A percentile compares a stretch with the other conserved stretches of the same genome.
Evolutionary conservation across 2,888 invertebrate species (phyloP).

Genomic region (Acleris emargana): DNA sequence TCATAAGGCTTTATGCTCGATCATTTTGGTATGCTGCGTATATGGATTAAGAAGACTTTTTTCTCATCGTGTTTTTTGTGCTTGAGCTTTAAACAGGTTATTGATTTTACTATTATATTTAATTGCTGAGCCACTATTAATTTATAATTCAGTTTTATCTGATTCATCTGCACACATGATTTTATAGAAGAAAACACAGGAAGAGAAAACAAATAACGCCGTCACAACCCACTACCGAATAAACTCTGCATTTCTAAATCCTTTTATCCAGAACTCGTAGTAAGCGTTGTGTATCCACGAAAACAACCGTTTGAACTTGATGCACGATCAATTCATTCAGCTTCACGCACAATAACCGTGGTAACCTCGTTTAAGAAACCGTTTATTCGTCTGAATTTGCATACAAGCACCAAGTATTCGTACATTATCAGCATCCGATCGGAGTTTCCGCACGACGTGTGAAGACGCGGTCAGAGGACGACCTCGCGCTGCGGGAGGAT

Average conservation of each 20-base stretch:
- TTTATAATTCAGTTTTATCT: too few species aligned
- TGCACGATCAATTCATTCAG: slow-evolving; percentile 51
- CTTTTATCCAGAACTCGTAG: neutral
- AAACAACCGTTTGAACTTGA: slow-evolving; percentile 40
- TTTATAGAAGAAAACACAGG: too few species aligned
- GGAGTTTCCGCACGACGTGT: slow-evolving; percentile 52
- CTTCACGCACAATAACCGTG: slow-evolving; percentile 74
- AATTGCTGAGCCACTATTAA: too few species aligned
- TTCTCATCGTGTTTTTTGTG: too few species aligned
- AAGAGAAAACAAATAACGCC: neutral
- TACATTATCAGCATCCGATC: slow-evolving; percentile 52
- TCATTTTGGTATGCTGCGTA: too few species aligned
- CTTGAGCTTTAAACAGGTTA: too few species aligned
- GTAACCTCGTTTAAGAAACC: slow-evolving; percentile 68
- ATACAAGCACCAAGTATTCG: slow-evolving; percentile 65
- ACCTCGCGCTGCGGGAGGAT: slow-evolving; percentile 12
- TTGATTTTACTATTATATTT: too few species aligned
- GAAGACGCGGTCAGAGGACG: slow-evolving; percentile 41
- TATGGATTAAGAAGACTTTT: too few species aligned
- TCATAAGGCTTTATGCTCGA: too few species aligned
- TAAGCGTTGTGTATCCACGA: slow-evolving; percentile 12
- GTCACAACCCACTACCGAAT: neutral
- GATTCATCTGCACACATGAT: too few species aligned
- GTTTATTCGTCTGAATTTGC: slow-evolving; percentile 70
- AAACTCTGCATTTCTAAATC: neutral